Conservation (phyloP, 2,113 vertebrate genomes). For the Onychostoma macrolepis region DNA sequence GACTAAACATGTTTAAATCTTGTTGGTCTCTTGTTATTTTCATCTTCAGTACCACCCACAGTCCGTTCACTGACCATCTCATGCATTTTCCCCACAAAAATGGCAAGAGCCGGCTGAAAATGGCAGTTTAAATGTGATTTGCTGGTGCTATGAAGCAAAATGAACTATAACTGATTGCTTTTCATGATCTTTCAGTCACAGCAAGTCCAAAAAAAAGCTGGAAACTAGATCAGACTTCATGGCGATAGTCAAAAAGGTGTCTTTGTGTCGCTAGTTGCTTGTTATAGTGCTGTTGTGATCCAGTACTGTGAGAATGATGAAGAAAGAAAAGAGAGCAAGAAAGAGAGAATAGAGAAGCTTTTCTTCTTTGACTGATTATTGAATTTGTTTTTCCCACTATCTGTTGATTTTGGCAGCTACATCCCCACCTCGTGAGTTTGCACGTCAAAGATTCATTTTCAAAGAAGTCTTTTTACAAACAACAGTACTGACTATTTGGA, state of each 20-base stretch:
- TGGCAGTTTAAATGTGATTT: not conserved
- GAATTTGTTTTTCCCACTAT: constrained; percentile 46
- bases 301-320: not conserved
- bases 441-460: constrained; percentile 53
- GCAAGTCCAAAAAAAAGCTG: not conserved
- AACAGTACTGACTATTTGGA: constrained; percentile 33
- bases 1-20: not conserved
- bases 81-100: not conserved
- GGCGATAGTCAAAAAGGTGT: not conserved
- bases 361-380: constrained; percentile 52
- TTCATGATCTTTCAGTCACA: not conserved
- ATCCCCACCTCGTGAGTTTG: constrained; percentile 46
- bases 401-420: constrained; percentile 54
- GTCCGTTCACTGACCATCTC: not conserved
- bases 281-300: not conserved
- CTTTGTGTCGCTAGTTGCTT: not conserved
- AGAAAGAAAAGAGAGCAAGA: not conserved
- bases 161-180: not conserved
- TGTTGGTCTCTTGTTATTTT: not conserved
- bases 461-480: constrained; percentile 50
- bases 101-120: not conserved
- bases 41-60: not conserved
- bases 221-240: not conserved
- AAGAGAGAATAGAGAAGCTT: constrained; percentile 39
- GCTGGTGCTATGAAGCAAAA: not conserved